phyloP scores from a whole-genome alignment of 2,113 vertebrate species.

The Engystomops pustulosus region DNA sequence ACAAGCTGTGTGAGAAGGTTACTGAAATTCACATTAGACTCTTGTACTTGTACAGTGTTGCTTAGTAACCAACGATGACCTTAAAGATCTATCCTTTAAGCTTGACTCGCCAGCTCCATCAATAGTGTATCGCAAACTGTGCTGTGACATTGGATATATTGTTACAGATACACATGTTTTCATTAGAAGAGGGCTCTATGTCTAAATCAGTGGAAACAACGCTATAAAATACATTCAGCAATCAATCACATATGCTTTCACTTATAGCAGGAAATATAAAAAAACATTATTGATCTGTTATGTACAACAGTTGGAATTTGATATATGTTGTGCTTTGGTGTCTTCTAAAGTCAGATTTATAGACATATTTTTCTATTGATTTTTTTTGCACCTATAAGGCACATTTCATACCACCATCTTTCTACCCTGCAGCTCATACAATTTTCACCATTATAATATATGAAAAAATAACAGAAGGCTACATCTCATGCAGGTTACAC shows the following conservation, averaged over 20 bases:
- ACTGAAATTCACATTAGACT: slow-evolving; percentile 36
- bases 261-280: neutral
- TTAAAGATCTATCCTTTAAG: slow-evolving; percentile 59
- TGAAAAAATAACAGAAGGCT: too few relatives aligned
- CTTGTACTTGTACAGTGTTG: slow-evolving; percentile 40
- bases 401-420: too few relatives aligned
- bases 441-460: too few relatives aligned
- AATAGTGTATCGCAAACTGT: slow-evolving; percentile 41
- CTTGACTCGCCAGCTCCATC: slow-evolving; percentile 45
- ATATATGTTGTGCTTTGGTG: neutral
- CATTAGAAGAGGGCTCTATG: neutral
- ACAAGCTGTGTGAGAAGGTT: slow-evolving; percentile 38
- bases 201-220: slow-evolving; percentile 38
- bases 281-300: neutral
- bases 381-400: too few relatives aligned
- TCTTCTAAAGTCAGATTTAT: too few relatives aligned
- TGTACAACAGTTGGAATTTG: neutral
- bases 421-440: too few relatives aligned
- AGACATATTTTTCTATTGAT: too few relatives aligned
- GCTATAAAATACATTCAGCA: neutral
- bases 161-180: slow-evolving; percentile 29
- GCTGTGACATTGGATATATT: slow-evolving; percentile 38
- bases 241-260: neutral
- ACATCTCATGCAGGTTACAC: too few relatives aligned
- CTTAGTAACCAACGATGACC: slow-evolving; percentile 52